Percentiles rank a stretch among this genome's conserved stretches.
phyloP scores from a whole-genome alignment of 2,113 vertebrate species.

The Peucedramus taeniatus region DNA sequence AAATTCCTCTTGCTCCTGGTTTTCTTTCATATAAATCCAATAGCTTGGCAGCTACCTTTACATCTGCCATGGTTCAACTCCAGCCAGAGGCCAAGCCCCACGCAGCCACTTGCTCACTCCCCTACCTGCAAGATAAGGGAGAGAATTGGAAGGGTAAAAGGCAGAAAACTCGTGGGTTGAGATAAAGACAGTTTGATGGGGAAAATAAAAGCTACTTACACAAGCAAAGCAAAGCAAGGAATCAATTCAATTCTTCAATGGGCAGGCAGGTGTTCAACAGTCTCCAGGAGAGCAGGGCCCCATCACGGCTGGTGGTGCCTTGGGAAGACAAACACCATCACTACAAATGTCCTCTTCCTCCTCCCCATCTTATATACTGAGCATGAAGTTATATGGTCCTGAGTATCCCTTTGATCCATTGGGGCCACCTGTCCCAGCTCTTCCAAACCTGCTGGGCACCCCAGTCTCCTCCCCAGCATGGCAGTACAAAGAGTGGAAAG shows the following conservation, averaged over 20 bases:
- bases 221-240: not conserved
- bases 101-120: accelerated
- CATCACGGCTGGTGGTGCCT: accelerated
- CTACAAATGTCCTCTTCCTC: accelerated
- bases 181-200: not conserved
- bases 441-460: not conserved
- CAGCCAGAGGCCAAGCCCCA: not conserved
- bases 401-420: not conserved
- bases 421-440: not conserved
- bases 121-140: not conserved
- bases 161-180: accelerated
- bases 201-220: not conserved
- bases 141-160: not conserved
- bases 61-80: not conserved
- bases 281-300: not conserved
- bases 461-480: accelerated
- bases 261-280: not conserved
- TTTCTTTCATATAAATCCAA: not conserved
- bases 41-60: not conserved
- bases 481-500: not conserved
- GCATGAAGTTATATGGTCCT: too few species aligned
- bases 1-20: not conserved
- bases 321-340: not conserved
- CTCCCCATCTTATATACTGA: not conserved
- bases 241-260: not conserved